A percentile compares a stretch with the other conserved stretches of the same genome.
phyloP scores from a whole-genome alignment of 64 coral and sea anemone species.

The Exaiptasia diaphana region DNA sequence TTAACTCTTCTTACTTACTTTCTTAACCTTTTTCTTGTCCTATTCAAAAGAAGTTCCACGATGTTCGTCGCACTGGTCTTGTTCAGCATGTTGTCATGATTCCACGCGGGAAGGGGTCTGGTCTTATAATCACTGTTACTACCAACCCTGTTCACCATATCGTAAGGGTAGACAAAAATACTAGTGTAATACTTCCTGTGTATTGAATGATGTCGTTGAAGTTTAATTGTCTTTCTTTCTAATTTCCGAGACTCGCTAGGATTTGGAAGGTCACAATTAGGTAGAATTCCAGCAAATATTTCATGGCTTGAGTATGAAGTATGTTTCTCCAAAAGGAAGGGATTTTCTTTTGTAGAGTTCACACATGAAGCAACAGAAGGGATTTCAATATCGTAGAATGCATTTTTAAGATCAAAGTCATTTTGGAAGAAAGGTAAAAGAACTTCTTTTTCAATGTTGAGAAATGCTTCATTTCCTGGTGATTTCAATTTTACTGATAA shows the following conservation, averaged over 20 bases:
- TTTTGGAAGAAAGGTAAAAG: neutral
- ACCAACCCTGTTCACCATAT: no score
- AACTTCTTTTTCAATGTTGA: neutral
- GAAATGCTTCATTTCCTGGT: neutral
- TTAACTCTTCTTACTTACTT: no score
- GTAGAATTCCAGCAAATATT: neutral
- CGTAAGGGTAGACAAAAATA: neutral
- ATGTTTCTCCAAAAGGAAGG: neutral
- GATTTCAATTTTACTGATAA: constrained; percentile 45
- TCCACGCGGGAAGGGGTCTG: no score
- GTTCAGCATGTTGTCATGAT: neutral
- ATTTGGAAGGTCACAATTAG: neutral
- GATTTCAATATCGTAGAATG: neutral
- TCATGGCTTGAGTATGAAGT: neutral
- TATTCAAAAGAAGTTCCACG: no score
- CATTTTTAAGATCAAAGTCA: neutral
- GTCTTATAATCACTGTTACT: no score
- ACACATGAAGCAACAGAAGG: neutral
- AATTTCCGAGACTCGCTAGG: neutral
- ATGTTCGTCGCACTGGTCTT: no score
- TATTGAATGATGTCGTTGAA: neutral
- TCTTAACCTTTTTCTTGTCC: no score
- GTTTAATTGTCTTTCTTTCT: neutral
- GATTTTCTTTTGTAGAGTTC: neutral
- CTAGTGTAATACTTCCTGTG: neutral